Evolutionary conservation across 2,888 invertebrate genomes (phyloP).

Genomic region (Micropterix aruncella): DNA sequence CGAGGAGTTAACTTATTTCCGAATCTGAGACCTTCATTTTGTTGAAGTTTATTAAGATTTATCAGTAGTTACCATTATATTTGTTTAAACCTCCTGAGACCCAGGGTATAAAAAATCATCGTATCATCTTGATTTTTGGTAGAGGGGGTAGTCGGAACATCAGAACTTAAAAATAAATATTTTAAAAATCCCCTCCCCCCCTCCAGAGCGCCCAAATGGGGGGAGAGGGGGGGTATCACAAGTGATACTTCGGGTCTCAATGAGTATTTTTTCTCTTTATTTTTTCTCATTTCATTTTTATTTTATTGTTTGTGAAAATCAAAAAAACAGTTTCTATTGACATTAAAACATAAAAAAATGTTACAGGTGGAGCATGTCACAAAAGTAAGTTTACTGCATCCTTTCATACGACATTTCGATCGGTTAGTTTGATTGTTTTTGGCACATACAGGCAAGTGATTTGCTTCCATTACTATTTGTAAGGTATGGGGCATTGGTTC

Average conservation of each 20-base stretch:
- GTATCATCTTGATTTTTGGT: constrained; percentile 1
- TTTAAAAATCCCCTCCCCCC: not conserved
- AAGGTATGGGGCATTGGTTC: constrained; percentile 1
- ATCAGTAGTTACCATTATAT: no score
- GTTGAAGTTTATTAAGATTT: no score
- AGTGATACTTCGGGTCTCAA: no score
- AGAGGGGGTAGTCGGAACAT: not conserved
- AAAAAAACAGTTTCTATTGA: constrained; percentile 1
- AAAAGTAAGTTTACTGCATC: constrained; percentile 1
- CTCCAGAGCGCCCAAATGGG: constrained; percentile 1
- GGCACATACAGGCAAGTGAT: constrained; percentile 2
- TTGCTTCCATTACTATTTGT: constrained; percentile 1
- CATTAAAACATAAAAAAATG: constrained; percentile 2
- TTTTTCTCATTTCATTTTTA: not conserved
- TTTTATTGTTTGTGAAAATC: not conserved
- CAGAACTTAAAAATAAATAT: not conserved
- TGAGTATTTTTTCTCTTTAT: not conserved
- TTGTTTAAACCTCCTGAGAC: constrained; percentile 2
- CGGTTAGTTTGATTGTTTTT: constrained; percentile 1
- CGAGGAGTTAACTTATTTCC: no score
- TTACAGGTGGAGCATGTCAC: not conserved
- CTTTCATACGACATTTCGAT: not conserved
- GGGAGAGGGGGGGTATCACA: no score
- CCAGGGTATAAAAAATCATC: not conserved
- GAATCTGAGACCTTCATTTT: no score